Evolutionary conservation across 2,113 vertebrate genomes (phyloP).

Genomic region (Sebastes schlegelii): DNA sequence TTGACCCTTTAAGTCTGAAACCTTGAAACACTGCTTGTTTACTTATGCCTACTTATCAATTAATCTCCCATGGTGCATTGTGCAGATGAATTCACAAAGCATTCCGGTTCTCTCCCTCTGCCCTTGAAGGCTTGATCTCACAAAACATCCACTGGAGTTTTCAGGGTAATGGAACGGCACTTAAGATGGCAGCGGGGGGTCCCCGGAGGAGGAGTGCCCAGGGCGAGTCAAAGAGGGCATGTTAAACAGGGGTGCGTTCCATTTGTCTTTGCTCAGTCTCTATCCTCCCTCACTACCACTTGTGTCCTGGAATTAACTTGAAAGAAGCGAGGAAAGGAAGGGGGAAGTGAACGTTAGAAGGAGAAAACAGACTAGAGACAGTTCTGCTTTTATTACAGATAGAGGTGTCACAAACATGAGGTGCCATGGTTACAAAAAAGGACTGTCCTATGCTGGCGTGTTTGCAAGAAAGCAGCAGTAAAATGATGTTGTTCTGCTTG

Average conservation of each 20-base stretch:
- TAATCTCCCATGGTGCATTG: conserved; percentile 10
- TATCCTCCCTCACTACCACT: not conserved
- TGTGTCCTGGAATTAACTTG: not conserved
- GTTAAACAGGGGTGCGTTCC: conserved; percentile 45
- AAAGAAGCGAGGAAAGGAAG: not conserved
- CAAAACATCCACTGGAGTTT: conserved; percentile 42
- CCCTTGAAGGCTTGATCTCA: conserved; percentile 50
- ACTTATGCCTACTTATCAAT: conserved; percentile 14
- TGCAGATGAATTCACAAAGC: conserved; percentile 19
- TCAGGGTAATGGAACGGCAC: conserved; percentile 50
- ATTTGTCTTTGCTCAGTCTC: conserved; percentile 31
- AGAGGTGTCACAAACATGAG: not conserved
- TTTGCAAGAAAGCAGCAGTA: not conserved
- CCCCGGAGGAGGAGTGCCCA: conserved; percentile 27
- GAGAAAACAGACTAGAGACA: not conserved
- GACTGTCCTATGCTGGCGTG: no score
- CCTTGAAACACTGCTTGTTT: conserved; percentile 26
- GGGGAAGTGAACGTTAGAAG: not conserved
- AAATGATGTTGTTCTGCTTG: not conserved
- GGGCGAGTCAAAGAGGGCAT: conserved; percentile 37
- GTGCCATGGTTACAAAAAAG: conserved; percentile 1
- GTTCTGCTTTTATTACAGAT: conserved; percentile 7
- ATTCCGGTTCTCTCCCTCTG: conserved; percentile 1
- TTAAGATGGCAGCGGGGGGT: conserved; percentile 46
- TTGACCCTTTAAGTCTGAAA: not conserved